Evolutionary conservation across 2,113 vertebrate genomes (phyloP).

Genomic region (Columbina picui): DNA sequence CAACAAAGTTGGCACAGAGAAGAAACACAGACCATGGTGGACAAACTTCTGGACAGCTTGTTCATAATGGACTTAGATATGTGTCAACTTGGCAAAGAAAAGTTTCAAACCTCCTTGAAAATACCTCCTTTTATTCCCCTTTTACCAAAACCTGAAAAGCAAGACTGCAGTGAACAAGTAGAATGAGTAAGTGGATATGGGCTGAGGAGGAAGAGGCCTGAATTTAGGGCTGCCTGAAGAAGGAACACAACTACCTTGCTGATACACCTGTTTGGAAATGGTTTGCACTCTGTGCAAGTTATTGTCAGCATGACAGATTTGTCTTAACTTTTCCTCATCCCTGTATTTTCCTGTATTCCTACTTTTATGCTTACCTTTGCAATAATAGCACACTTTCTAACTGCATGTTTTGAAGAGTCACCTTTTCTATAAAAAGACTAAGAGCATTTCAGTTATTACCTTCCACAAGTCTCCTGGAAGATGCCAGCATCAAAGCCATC

Average conservation of each 20-base stretch:
- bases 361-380: not conserved
- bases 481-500: conserved; percentile 82
- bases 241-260: not conserved
- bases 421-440: not conserved
- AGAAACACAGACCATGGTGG: not conserved
- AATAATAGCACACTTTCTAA: not conserved
- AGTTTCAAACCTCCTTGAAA: not conserved
- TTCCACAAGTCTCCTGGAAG: conserved; percentile 79
- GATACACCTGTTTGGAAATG: not conserved
- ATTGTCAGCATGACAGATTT: not conserved
- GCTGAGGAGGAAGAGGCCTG: not conserved
- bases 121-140: not conserved
- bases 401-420: not conserved
- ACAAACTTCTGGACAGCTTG: not conserved
- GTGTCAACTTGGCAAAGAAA: not conserved
- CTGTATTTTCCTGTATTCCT: not conserved
- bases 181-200: not conserved
- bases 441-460: conserved; percentile 58
- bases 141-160: not conserved
- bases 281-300: not conserved
- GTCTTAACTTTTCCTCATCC: not conserved
- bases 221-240: not conserved
- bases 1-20: not conserved
- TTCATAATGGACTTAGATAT: not conserved
- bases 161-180: not conserved